Percentiles rank a stretch among this genome's conserved stretches.
These are phyloP conservation scores for Miichthys miiuy DNA, from an alignment of 2,797 vertebrate species.

Conservation along the genomic window DNA sequence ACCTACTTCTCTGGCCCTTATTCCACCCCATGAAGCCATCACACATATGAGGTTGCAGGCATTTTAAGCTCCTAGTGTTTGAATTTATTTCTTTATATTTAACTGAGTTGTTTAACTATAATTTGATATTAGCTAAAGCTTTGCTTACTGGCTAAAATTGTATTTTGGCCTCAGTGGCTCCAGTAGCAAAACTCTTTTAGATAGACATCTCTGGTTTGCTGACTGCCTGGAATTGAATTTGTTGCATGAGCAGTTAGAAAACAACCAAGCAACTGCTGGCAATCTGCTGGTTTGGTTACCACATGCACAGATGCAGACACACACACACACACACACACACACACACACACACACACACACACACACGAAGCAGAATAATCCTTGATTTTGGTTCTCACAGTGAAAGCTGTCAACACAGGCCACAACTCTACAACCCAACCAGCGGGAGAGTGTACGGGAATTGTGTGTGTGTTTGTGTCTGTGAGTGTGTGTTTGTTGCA, in stretches of 20 bases:
- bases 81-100: constrained; percentile 31
- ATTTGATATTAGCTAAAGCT: constrained; percentile 30
- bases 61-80: constrained; percentile 24
- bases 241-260: constrained; percentile 79
- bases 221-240: constrained; percentile 78
- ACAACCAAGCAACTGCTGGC: constrained; percentile 67
- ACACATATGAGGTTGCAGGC: constrained; percentile 1
- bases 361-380: constrained; percentile 37
- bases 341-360: constrained; percentile 2
- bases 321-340: constrained; percentile 1
- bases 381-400: constrained; percentile 58
- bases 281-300: constrained; percentile 73
- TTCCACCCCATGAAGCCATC: constrained; percentile 13
- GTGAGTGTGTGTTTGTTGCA: constrained; percentile 55
- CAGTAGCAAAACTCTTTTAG: constrained; percentile 59
- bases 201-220: constrained; percentile 75
- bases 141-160: constrained; percentile 54
- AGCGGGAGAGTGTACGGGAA: constrained; percentile 44
- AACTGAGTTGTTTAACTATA: constrained; percentile 40
- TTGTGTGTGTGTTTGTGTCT: constrained; percentile 11
- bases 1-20: background rate
- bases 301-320: constrained; percentile 36
- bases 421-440: constrained; percentile 63
- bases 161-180: constrained; percentile 64
- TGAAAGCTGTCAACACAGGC: constrained; percentile 65